Evolutionary conservation across 2,113 vertebrate genomes (phyloP).

Genomic region (Miniopterus natalensis): DNA sequence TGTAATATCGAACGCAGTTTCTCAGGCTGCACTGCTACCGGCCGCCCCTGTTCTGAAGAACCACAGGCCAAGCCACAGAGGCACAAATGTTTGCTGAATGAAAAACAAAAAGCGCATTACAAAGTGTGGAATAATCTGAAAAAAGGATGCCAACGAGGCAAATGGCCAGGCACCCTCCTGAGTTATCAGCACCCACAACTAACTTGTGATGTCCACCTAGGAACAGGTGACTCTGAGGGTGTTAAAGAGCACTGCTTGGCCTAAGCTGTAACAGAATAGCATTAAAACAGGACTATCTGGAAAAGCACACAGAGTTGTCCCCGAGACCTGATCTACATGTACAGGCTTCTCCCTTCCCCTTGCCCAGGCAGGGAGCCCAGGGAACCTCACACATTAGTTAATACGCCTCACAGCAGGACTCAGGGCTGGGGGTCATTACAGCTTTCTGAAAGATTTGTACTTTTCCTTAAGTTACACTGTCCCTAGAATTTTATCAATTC

Average conservation of each 20-base stretch:
- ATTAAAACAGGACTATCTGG: neutral
- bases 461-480: neutral
- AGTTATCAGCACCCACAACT: neutral
- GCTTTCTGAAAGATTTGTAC: neutral
- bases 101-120: neutral
- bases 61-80: neutral
- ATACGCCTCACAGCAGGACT: neutral
- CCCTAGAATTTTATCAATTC: slow-evolving; percentile 34
- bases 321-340: rapidly evolving
- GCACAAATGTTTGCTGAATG: neutral
- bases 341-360: rapidly evolving
- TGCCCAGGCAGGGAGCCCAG: neutral
- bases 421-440: too few relatives aligned
- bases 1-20: neutral
- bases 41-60: neutral
- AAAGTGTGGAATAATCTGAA: neutral
- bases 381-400: neutral
- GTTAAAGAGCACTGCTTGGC: neutral
- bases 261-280: neutral
- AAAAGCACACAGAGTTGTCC: neutral
- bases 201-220: neutral
- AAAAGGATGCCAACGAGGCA: neutral
- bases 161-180: neutral
- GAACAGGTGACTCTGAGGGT: neutral
- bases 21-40: neutral